Evolutionary conservation across 2,113 vertebrate genomes (phyloP), one percentile per base, ranked within the genome.

Genomic region (Melospiza georgiana): DNA sequence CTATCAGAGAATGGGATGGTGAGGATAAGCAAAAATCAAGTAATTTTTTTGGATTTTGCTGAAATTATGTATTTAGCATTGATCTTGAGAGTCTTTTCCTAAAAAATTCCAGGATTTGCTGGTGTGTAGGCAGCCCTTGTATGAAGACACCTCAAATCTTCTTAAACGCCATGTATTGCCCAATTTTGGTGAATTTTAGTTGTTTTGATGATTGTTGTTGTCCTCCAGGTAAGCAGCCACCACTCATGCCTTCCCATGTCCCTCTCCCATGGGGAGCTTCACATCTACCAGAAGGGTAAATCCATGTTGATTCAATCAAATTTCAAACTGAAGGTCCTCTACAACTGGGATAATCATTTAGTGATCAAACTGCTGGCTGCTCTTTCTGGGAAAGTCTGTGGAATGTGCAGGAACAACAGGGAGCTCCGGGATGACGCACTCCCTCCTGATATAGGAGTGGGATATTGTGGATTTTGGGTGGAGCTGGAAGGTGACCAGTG

Each of bases 201-300:
- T 25, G 12, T 5, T 48, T 52, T 63, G 54, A 43, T 44, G 54
- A 18, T 61, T 61, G 20, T n/a, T 52, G 22, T 52, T 46, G 19
- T 31, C 33, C 33, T 68, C 9, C 95, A 98, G 98, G 93, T 98
- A 67, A 95, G 98, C 89, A 95, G 98, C 63, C 96, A 20, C 13
- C 58, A 75, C 21, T 98, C 97, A 51, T 85, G 4, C 57, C 97
- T 98, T 33, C 98, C 98, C 28, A 33, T 92, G 43, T 44, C 17
- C 43, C 43, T 44, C 43, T 44, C 97, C 20, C 33, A 77, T 11
- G 96, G 90, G 23, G 97, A 97, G 25, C 33, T 98, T 59, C 44
- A 3, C 1, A 35, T 35, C 35, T 35, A 35, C 35, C 35, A 35
- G 35, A 35, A 35, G 35, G 35, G 35, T 35, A 35, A 35, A 35